Conservation (phyloP, 2,888 invertebrate genomes). For the Amblyjoppa fuscipennis region DNA sequence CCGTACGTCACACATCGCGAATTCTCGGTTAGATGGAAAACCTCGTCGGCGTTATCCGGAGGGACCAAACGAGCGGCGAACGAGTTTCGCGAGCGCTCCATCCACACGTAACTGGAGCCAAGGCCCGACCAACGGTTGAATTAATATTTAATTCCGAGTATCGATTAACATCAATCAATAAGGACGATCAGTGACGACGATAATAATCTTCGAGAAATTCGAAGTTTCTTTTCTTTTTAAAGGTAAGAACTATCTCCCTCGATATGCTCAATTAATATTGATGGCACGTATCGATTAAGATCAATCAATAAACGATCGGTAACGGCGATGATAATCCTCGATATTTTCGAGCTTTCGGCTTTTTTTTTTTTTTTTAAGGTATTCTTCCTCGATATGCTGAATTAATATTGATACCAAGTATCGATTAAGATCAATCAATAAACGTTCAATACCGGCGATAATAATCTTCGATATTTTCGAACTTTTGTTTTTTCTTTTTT, state of each 20-base stretch:
- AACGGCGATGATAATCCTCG: too few species aligned
- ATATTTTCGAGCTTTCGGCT: too few species aligned
- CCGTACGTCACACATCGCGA: constrained; percentile 14
- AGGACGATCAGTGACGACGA: neutral
- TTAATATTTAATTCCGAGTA: neutral
- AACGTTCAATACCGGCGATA: too few species aligned
- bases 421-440: too few species aligned
- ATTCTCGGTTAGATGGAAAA: constrained; percentile 11
- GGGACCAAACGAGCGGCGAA: neutral
- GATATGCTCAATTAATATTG: too few species aligned
- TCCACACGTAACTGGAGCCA: neutral
- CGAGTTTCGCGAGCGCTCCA: neutral
- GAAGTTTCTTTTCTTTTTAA: too few species aligned
- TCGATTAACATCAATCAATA: neutral
- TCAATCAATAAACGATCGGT: too few species aligned
- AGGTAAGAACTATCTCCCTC: too few species aligned
- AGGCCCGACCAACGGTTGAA: neutral
- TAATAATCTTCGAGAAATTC: neutral
- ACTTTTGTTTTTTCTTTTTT: too few species aligned
- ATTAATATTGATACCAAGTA: neutral
- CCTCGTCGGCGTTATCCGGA: neutral
- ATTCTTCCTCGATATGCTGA: neutral
- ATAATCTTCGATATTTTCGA: neutral
- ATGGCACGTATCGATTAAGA: too few species aligned
- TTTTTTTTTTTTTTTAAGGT: too few species aligned